A percentile compares a stretch with the other conserved stretches of the same genome.
Evolutionary conservation across 2,888 invertebrate genomes (phyloP).

Genomic region (Heliconius ismenius): DNA sequence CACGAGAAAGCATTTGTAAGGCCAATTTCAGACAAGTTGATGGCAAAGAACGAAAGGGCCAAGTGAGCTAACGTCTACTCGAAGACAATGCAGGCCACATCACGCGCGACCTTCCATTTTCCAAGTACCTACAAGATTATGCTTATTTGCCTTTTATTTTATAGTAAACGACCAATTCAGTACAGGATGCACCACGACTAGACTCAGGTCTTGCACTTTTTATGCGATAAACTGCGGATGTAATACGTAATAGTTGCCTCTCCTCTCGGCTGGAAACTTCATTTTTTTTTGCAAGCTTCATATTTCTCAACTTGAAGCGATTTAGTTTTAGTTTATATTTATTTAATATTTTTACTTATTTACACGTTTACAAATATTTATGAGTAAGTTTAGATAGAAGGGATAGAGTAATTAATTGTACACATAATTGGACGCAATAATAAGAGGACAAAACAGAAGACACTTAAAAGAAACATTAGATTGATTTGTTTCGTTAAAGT

Average conservation of each 20-base stretch:
- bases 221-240: slow-evolving; percentile 62
- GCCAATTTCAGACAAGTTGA: slow-evolving; percentile 59
- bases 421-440: not conserved
- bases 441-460: no score
- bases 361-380: not conserved
- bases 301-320: slow-evolving; percentile 40
- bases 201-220: slow-evolving; percentile 52
- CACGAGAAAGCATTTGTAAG: slow-evolving; percentile 48
- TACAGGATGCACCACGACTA: slow-evolving; percentile 46
- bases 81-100: slow-evolving; percentile 67
- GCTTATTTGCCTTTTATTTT: slow-evolving; percentile 61
- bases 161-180: slow-evolving; percentile 60
- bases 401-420: not conserved
- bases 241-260: slow-evolving; percentile 54
- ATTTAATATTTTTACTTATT: not conserved
- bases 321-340: not conserved
- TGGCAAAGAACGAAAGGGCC: slow-evolving; percentile 47
- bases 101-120: slow-evolving; percentile 71
- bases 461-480: no score
- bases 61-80: slow-evolving; percentile 47
- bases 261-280: slow-evolving; percentile 43
- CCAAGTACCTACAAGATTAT: slow-evolving; percentile 53
- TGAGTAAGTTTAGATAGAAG: not conserved
- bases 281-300: slow-evolving; percentile 43
- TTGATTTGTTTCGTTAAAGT: no score